Evolutionary conservation across 2,797 vertebrate species (phyloP), one percentile per base, ranked within the genome.

Genomic region (Buphagus erythrorhynchus): DNA sequence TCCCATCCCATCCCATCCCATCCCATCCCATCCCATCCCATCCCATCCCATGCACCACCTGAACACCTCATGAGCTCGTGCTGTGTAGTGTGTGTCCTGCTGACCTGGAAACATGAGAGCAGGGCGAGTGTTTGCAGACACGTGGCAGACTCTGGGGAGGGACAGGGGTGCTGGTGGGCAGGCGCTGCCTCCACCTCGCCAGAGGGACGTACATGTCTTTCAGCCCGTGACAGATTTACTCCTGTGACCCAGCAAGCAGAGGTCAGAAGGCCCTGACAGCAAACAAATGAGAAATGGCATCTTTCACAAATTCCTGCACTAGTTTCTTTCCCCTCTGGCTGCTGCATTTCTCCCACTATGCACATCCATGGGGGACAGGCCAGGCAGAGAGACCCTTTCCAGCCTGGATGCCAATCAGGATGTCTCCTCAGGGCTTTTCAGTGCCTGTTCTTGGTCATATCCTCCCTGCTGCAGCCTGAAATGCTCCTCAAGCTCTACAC

Each of bases 231-330:
- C 0, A 8, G 91, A 62, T 95, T 83, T 78, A 54, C 22, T 81
- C 51, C 62, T 10, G 33, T 36, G 85, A 95, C 72, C 65, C 72
- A 40, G 38, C 0, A 0, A 88, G 72, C 4, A 3, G 65, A 65
- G 87, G 87, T 81, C 75, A 73, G 72, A 73, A 69, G 51, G 38
- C 35, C 8, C 78, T 52, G 68, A 31, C 52, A 77, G 69, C 21
- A 75, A 78, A 52, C 46, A 88, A 90, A 75, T 11, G 51, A 95
- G 73, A 88, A 93, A 65, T 18, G 33, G 19, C 66, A 78, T 31
- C 54, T 68, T 62, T 68, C 76, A 86, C 58, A 72, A 91, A 95
- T 77, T 75, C 91, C 90, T 78, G 48, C 45, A 40, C 87, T 61
- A n/a, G 45, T 10, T 65, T 74, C 49, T 52, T 45, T 19, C 45